A percentile compares a stretch with the other conserved stretches of the same genome.
These are phyloP conservation scores for Cynoglossus semilaevis DNA, from an alignment of 2,113 vertebrate genomes.

Conservation along the genomic window DNA sequence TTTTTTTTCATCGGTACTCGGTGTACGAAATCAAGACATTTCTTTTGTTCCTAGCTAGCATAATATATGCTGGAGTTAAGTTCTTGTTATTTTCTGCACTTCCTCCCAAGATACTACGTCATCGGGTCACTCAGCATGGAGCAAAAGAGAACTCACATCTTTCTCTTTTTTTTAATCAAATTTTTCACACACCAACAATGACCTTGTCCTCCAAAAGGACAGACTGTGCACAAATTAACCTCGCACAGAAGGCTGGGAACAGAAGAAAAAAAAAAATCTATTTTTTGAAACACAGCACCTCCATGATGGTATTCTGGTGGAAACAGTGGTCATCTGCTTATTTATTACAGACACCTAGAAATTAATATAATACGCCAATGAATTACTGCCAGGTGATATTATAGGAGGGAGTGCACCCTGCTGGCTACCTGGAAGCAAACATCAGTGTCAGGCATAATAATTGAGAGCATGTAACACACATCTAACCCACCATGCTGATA, in stretches of 20 bases:
- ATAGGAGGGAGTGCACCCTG: slow-evolving; percentile 13
- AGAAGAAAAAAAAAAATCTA: background rate
- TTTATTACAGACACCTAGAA: slow-evolving; percentile 44
- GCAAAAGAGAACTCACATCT: too few species aligned
- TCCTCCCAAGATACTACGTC: too few species aligned
- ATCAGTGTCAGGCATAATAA: slow-evolving; percentile 17
- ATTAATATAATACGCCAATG: slow-evolving; percentile 34
- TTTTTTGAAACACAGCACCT: slow-evolving; percentile 40
- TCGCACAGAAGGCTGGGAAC: too few species aligned
- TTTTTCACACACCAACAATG: background rate
- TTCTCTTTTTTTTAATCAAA: too few species aligned
- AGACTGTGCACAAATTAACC: too few species aligned
- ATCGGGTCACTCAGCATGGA: too few species aligned
- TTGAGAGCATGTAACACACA: background rate
- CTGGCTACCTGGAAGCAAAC: slow-evolving; percentile 4
- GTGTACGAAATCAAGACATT: too few species aligned
- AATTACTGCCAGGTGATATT: slow-evolving; percentile 25
- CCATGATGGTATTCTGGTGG: slow-evolving; percentile 18
- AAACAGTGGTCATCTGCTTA: slow-evolving; percentile 35
- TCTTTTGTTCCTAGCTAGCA: too few species aligned
- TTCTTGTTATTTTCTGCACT: too few species aligned
- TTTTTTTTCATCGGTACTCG: too few species aligned
- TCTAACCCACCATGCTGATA: slow-evolving; percentile 19
- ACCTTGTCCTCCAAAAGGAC: slow-evolving; percentile 43
- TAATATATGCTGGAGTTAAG: too few species aligned